A percentile compares a stretch with the other conserved stretches of the same genome.
phyloP scores from a whole-genome alignment of 1,140 invertebrate species.

The Zaprionus nigranus region DNA sequence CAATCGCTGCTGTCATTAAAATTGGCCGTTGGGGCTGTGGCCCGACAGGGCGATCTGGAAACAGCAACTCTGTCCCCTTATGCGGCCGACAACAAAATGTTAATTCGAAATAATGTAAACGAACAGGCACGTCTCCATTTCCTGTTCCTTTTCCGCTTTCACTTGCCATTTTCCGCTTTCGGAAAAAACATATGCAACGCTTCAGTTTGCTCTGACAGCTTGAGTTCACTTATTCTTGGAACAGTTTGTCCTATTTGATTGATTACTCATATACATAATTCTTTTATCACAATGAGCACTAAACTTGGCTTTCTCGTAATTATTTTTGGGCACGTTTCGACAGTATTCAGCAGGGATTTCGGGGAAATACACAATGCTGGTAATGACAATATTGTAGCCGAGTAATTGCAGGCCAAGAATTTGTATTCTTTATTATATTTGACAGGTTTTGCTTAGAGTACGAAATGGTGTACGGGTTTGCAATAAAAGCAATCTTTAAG shows the following conservation, averaged over 20 bases:
- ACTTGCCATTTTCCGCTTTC: background rate
- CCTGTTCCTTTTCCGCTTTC: conserved; percentile 7
- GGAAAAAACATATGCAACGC: conserved; percentile 17
- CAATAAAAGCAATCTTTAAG: too few species aligned
- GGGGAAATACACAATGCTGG: background rate
- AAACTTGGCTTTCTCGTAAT: background rate
- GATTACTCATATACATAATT: conserved; percentile 11
- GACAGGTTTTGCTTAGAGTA: too few species aligned
- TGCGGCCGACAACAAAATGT: conserved; percentile 46
- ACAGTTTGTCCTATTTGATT: conserved; percentile 2
- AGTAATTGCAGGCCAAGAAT: background rate
- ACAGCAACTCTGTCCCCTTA: background rate
- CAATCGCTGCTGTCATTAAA: conserved; percentile 77
- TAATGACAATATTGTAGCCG: background rate
- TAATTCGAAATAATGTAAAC: conserved; percentile 61
- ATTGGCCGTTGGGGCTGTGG: conserved; percentile 50
- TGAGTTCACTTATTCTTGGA: background rate
- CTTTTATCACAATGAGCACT: background rate
- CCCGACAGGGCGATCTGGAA: background rate
- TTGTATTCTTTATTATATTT: too few species aligned
- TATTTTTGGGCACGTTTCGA: background rate
- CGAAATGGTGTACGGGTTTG: too few species aligned
- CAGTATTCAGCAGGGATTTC: background rate
- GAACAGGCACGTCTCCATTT: conserved; percentile 45
- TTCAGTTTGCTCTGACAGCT: background rate